Conservation (phyloP, 2,797 vertebrate genomes). For the Scleropages formosus region DNA sequence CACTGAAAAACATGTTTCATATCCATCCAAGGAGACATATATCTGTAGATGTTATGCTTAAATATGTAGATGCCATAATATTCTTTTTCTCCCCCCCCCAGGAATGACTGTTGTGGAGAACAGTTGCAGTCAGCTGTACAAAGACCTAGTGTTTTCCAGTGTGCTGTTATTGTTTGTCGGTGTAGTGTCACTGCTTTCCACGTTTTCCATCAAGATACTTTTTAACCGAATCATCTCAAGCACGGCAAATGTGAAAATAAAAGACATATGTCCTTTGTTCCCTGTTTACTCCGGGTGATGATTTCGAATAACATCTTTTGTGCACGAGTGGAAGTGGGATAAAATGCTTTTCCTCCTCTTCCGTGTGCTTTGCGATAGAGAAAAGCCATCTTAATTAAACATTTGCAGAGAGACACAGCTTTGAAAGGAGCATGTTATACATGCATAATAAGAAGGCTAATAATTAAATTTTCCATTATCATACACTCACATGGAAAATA, state of each 20-base stretch:
- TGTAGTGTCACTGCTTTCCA: conserved; percentile 35
- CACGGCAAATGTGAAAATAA: conserved; percentile 63
- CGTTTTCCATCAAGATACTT: conserved; percentile 46
- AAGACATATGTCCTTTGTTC: conserved; percentile 59
- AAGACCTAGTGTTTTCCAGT: conserved; percentile 5
- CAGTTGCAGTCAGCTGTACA: neutral
- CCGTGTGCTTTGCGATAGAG: conserved; percentile 43
- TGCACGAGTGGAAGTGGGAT: conserved; percentile 47
- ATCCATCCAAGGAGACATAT: no score
- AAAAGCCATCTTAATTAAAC: conserved; percentile 47
- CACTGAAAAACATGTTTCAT: no score
- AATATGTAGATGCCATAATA: no score
- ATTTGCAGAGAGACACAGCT: conserved; percentile 39
- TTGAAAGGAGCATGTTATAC: conserved; percentile 30
- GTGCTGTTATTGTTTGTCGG: conserved; percentile 27
- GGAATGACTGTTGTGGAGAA: neutral
- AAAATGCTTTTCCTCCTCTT: conserved; percentile 35
- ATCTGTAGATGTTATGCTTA: no score
- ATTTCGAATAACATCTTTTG: conserved; percentile 51
- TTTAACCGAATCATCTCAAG: conserved; percentile 59
- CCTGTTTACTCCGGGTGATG: conserved; percentile 50
- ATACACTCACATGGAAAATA: conserved; percentile 29
- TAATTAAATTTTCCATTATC: conserved; percentile 32
- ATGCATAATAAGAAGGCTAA: conserved; percentile 30
- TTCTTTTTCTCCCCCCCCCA: neutral